These are phyloP conservation scores for Hybognathus amarus DNA, from an alignment of 2,797 vertebrate species.

Conservation along the genomic window DNA sequence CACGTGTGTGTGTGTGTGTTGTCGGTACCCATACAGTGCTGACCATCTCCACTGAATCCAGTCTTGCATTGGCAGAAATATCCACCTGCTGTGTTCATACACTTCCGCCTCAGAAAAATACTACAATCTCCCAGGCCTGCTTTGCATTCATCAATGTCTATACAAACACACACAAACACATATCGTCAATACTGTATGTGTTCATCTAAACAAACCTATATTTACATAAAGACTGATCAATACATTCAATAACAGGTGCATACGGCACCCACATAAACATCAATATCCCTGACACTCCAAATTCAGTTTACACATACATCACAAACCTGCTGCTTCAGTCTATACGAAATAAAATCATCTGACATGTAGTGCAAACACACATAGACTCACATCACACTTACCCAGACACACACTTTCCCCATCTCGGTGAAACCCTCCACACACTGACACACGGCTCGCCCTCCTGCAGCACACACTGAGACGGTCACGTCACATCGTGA, in stretches of 20 bases:
- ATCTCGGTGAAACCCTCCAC: conserved; percentile 82
- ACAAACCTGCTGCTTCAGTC: conserved; percentile 10
- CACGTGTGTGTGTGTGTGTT: neutral
- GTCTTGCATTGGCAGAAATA: conserved; percentile 76
- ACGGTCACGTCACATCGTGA: conserved; percentile 78
- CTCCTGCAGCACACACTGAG: conserved; percentile 76
- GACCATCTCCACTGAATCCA: conserved; percentile 78
- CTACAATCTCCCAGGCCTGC: conserved; percentile 62
- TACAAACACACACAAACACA: conserved; percentile 52
- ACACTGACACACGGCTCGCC: conserved; percentile 81
- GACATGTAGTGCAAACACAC: conserved; percentile 33
- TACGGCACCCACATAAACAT: conserved; percentile 7
- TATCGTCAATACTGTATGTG: conserved; percentile 35
- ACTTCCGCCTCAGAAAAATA: conserved; percentile 56
- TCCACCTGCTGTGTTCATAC: conserved; percentile 76
- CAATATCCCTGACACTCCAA: conserved; percentile 39
- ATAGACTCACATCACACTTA: conserved; percentile 59
- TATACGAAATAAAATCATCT: conserved; percentile 40
- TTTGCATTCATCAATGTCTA: conserved; percentile 77
- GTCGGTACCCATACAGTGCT: conserved; percentile 77
- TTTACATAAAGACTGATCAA: conserved; percentile 35
- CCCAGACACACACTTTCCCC: conserved; percentile 82
- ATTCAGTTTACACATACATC: conserved; percentile 39
- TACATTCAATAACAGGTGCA: conserved; percentile 7
- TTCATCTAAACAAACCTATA: conserved; percentile 19